These are phyloP conservation scores for Coreoperca whiteheadi DNA, from an alignment of 2,113 vertebrate genomes.

Conservation along the genomic window DNA sequence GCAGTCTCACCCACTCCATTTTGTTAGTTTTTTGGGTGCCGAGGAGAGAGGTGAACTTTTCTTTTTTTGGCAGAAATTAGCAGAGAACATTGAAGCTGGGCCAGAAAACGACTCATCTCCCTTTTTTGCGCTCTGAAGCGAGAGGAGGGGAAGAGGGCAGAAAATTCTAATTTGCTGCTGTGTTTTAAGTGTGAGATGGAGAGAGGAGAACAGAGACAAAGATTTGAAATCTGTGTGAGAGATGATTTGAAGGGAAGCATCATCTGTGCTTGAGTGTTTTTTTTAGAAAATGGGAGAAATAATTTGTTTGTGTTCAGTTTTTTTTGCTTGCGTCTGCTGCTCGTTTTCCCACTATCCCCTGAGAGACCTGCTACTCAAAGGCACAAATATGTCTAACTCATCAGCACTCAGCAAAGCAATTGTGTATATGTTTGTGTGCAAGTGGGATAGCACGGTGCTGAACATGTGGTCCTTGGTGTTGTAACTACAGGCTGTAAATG, in stretches of 20 bases:
- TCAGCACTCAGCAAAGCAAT: conserved; percentile 6
- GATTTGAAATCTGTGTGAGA: conserved; percentile 3
- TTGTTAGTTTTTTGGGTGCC: neutral
- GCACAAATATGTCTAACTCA: conserved; percentile 24
- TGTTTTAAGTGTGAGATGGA: conserved; percentile 23
- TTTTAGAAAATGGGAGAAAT: conserved; percentile 4
- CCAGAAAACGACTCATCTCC: neutral
- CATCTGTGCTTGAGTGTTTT: conserved; percentile 4
- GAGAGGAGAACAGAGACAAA: neutral
- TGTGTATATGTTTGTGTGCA: neutral
- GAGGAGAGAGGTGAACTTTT: neutral
- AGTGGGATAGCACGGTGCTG: neutral
- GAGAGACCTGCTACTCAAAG: conserved; percentile 27
- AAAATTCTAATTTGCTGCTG: conserved; percentile 15
- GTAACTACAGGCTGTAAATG: neutral
- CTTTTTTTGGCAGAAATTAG: conserved; percentile 12
- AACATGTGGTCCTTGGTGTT: neutral
- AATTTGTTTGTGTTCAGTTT: conserved; percentile 31
- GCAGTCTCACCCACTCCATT: neutral
- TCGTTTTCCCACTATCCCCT: conserved; percentile 5
- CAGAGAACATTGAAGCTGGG: neutral
- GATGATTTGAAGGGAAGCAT: conserved; percentile 24
- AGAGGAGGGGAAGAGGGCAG: conserved; percentile 16
- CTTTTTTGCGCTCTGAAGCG: neutral
- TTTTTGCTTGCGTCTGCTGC: conserved; percentile 25